Conservation (phyloP, 2,113 vertebrate genomes). For the Phylloscopus trochilus region DNA sequence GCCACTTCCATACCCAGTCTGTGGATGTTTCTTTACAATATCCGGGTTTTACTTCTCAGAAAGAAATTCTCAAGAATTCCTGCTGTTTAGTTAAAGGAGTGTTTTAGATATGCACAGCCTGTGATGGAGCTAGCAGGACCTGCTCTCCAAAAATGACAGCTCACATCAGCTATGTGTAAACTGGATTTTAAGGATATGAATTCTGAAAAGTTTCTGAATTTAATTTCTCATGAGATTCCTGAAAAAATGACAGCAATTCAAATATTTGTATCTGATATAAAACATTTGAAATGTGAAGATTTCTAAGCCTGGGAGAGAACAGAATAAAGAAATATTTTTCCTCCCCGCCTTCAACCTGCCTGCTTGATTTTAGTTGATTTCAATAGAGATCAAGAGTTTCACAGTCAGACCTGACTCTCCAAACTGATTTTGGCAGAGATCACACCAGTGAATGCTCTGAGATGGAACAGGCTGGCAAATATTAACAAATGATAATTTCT, state of each 20-base stretch:
- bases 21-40: background rate
- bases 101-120: background rate
- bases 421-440: background rate
- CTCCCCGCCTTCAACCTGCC: background rate
- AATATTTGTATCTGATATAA: background rate
- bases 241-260: background rate
- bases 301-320: background rate
- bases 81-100: background rate
- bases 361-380: background rate
- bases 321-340: background rate
- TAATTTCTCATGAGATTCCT: background rate
- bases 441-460: background rate
- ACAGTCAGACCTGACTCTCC: background rate
- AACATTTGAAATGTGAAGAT: background rate
- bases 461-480: background rate
- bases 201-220: background rate
- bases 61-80: background rate
- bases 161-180: background rate
- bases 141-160: background rate
- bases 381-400: background rate
- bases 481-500: background rate
- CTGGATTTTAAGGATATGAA: background rate
- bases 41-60: background rate
- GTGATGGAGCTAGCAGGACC: background rate
- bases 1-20: background rate